Percentiles rank a stretch among this genome's conserved stretches.
Evolutionary conservation across 2,888 invertebrate genomes (phyloP).

Genomic region (Labia minor): DNA sequence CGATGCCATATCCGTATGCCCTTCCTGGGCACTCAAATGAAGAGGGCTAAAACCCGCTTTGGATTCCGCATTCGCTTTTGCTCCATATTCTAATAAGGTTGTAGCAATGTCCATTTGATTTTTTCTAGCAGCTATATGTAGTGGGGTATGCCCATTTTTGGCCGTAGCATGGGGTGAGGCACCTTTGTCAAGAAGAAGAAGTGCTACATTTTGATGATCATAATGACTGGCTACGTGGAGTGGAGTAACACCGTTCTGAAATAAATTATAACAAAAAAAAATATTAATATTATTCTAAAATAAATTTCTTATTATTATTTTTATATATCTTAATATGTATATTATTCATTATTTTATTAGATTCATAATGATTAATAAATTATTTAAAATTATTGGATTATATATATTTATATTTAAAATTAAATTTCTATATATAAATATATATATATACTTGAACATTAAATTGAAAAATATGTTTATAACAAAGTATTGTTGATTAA

Average conservation of each 20-base stretch:
- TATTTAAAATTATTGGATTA: no score
- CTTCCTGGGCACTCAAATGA: slow-evolving; percentile 89
- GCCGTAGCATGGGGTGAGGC: slow-evolving; percentile 89
- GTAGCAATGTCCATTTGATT: slow-evolving; percentile 96
- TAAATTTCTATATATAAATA: no score
- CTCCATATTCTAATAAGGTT: slow-evolving; percentile 83
- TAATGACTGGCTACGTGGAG: slow-evolving; percentile 96
- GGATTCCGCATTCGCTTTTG: slow-evolving; percentile 83
- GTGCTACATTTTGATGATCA: slow-evolving; percentile 82
- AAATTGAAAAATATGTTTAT: no score
- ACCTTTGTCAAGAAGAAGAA: slow-evolving; percentile 80
- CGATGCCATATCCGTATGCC: slow-evolving; percentile 88
- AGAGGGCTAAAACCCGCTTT: slow-evolving; percentile 92
- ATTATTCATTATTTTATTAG: no score
- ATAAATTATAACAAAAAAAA: no score
- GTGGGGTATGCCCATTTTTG: slow-evolving; percentile 95
- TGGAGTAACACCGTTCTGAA: slow-evolving; percentile 82
- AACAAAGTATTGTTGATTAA: no score
- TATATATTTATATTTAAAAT: no score
- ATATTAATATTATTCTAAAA: no score
- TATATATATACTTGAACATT: no score
- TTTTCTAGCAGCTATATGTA: slow-evolving; percentile 96
- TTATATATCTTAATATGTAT: neutral
- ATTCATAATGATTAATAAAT: no score
- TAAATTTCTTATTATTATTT: neutral